Percentiles rank a stretch among this genome's conserved stretches.
These are phyloP conservation scores for Harpalus rubripes DNA, from an alignment of 2,888 invertebrate species.

Conservation along the genomic window DNA sequence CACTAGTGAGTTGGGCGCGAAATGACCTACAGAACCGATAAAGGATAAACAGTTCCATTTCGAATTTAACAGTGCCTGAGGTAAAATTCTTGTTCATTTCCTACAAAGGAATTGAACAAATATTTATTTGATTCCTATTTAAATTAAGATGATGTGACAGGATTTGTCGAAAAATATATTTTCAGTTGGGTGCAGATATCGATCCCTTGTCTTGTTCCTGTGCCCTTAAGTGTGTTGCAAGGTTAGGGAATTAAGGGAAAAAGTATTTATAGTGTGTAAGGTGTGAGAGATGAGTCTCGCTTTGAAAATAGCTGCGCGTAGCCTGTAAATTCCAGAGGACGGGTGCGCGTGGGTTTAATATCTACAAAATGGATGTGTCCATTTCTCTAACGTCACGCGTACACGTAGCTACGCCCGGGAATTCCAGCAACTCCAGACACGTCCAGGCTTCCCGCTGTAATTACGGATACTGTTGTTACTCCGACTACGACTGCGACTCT, in stretches of 20 bases:
- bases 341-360: slow-evolving; percentile 56
- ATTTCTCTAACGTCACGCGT: slow-evolving; percentile 63
- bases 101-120: no score
- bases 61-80: no score
- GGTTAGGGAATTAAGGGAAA: slow-evolving; percentile 27
- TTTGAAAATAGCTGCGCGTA: slow-evolving; percentile 57
- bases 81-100: no score
- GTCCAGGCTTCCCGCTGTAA: slow-evolving; percentile 76
- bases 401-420: slow-evolving; percentile 71
- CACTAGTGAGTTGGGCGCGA: no score
- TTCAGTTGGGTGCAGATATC: neutral
- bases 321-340: slow-evolving; percentile 51
- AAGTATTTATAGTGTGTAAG: slow-evolving; percentile 45
- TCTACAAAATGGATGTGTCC: slow-evolving; percentile 65
- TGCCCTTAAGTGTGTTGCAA: neutral
- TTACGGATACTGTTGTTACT: slow-evolving; percentile 74
- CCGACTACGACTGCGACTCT: slow-evolving; percentile 62
- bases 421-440: slow-evolving; percentile 75
- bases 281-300: slow-evolving; percentile 56
- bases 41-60: no score
- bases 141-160: no score
- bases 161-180: no score
- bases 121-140: no score
- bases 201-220: neutral
- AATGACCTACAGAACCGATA: no score